Base-by-base conservation (phyloP, 2,888 invertebrate genomes). In the Trichopria drosophilae region DNA sequence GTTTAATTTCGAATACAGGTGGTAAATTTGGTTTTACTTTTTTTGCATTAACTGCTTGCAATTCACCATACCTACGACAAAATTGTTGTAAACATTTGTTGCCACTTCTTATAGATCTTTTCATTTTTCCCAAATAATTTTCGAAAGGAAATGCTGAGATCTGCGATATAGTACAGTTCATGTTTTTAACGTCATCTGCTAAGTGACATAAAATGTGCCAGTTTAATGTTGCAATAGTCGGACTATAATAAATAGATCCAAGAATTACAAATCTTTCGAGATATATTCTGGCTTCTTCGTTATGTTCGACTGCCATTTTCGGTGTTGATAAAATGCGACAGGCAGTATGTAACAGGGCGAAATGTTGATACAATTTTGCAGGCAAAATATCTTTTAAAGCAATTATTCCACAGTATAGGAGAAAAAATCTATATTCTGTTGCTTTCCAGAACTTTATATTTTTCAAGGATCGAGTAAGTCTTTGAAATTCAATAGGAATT, bases 71-170 rank as follows among this genome's bases (percentile, higher is more conserved):
- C 10, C 53, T 22, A 23, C 48, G 34, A 36, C 51, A 53, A 12
- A 53, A 23, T 34, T 53, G 53, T 3, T 42, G 23, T 7, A 56
- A 16, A 19, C 47, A 43, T 7, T 31, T 26, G 40, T 42, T 41
- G 6, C 34, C 42, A 29, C 42, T 46, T 6, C 51, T 43, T n/a
- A 53, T 10, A 7, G 29, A 19, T 15, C 15, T 34, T 43, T 56
- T 53, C 4, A 56, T 39, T 47, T 37, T 40, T 15, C 47, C 48
- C 9, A 53, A 35, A 6, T 35, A 19, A 13, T 22, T 47, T 35
- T 53, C 47, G 24, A 56, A 56, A 22, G 52, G 50, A 31, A 53
- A 53, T 3, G 51, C 51, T 6, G 40, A 40, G 9, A 55, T 19
- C 13, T 29, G 13, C 13, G 23, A 52, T 18, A 49, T 22, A 22